phyloP scores from a whole-genome alignment of 2,797 vertebrate species.

The Spheniscus humboldti region DNA sequence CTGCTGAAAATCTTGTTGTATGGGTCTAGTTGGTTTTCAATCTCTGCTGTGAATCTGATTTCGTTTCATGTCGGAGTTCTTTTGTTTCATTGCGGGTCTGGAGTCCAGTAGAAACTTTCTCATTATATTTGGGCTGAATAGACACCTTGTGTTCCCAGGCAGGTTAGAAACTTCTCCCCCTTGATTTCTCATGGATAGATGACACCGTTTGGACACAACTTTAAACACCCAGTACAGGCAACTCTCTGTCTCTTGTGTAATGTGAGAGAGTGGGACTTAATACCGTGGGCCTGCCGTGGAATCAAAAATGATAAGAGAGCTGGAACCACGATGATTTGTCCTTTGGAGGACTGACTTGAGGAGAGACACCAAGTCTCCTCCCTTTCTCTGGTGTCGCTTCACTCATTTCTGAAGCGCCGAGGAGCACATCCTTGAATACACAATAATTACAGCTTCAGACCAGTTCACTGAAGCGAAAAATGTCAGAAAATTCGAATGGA shows the following conservation, averaged over 20 bases:
- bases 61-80: constrained; percentile 14
- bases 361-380: neutral
- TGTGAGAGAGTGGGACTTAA: constrained; percentile 46
- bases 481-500: constrained; percentile 68
- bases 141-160: constrained; percentile 68
- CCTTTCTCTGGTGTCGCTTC: constrained; percentile 18
- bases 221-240: constrained; percentile 71
- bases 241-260: constrained; percentile 77
- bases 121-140: constrained; percentile 59
- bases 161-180: constrained; percentile 51
- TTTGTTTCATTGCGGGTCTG: neutral
- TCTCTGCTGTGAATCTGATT: constrained; percentile 33
- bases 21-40: constrained; percentile 28
- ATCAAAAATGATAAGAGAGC: constrained; percentile 44
- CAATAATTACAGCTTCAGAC: neutral
- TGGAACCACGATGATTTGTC: neutral
- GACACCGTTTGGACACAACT: constrained; percentile 58
- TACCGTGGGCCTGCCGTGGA: neutral
- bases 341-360: neutral
- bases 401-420: neutral
- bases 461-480: constrained; percentile 22
- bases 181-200: constrained; percentile 78
- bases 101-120: constrained; percentile 54
- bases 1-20: constrained; percentile 42
- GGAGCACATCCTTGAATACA: neutral